Conservation (phyloP, 2,888 invertebrate genomes). For the Rhyacophila evoluta region DNA sequence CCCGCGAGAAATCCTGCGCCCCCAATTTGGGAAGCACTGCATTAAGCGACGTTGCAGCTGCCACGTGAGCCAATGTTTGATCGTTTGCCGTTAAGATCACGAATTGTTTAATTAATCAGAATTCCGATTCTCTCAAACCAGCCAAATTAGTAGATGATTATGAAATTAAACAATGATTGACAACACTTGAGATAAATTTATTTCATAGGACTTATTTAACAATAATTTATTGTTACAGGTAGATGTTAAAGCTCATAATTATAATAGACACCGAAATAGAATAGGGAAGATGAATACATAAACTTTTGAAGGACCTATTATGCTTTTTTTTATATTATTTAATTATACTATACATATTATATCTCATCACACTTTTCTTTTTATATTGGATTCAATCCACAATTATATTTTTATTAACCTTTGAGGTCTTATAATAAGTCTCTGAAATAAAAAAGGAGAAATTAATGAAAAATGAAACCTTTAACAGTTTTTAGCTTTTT, state of each 20-base stretch:
- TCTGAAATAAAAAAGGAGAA: no score
- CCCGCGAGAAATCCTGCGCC: no score
- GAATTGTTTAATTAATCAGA: no score
- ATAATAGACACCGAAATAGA: constrained; percentile 53
- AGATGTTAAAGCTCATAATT: constrained; percentile 53
- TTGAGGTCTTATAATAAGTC: background rate
- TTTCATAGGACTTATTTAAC: constrained; percentile 53
- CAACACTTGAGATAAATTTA: constrained; percentile 50
- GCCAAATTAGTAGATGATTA: no score
- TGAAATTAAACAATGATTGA: constrained; percentile 13
- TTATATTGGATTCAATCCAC: background rate
- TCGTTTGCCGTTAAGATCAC: no score
- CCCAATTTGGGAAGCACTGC: no score
- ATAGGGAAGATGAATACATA: constrained; percentile 44
- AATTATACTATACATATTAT: background rate
- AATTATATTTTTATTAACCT: background rate
- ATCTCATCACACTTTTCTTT: background rate
- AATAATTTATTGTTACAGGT: constrained; percentile 40
- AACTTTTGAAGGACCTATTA: background rate
- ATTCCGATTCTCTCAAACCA: no score
- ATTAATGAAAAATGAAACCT: background rate
- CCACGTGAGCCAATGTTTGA: no score
- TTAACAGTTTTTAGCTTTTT: background rate
- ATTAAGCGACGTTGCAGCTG: no score
- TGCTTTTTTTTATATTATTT: background rate